A percentile compares a stretch with the other conserved stretches of the same genome.
Conservation (phyloP, 2,113 vertebrate species). For the Telmatochromis brachygnathus region DNA sequence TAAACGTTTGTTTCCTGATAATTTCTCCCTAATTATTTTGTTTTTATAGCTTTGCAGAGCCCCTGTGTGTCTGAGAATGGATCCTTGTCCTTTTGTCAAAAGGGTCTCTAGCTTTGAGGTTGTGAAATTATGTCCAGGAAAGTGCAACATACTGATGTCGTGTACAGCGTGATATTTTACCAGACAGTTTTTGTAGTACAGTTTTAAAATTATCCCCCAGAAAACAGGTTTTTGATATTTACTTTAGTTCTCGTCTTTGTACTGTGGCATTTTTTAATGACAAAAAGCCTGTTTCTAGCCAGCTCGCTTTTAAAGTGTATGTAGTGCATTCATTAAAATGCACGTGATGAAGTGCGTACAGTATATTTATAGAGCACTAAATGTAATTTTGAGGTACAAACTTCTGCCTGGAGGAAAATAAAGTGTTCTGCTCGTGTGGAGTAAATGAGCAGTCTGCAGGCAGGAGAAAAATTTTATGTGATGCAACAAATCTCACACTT, state of each 20-base stretch:
- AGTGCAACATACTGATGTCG: background rate
- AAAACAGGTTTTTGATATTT: background rate
- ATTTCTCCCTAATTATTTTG: background rate
- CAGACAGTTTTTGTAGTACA: background rate
- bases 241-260: background rate
- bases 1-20: background rate
- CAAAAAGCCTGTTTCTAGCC: background rate
- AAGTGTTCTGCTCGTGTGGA: background rate
- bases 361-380: background rate
- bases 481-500: conserved; percentile 15
- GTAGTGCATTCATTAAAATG: background rate
- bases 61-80: fast-evolving
- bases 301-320: background rate
- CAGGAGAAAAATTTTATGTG: background rate
- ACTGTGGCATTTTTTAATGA: background rate
- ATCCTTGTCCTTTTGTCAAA: background rate
- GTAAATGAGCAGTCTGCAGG: background rate
- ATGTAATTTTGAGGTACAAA: background rate
- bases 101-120: fast-evolving
- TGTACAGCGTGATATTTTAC: background rate
- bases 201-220: background rate
- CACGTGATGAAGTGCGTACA: background rate
- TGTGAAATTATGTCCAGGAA: background rate
- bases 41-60: background rate
- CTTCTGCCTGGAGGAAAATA: background rate